Base-by-base conservation (phyloP, 1,140 invertebrate genomes). In the Tetramorium simillimum region DNA sequence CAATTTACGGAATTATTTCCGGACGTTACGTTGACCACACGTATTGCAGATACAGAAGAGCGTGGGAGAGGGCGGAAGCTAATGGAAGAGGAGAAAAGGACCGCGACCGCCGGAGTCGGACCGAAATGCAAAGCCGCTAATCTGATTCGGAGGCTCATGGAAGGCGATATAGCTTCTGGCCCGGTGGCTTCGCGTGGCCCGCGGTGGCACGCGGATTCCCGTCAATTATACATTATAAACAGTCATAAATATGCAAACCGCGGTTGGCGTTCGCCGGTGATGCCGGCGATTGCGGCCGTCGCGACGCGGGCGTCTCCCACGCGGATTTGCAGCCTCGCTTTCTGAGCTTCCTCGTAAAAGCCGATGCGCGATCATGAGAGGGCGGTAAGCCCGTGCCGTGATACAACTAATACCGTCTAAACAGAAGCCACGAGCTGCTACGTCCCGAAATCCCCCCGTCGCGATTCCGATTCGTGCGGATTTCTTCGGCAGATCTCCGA, bases 191-290 rank as follows among this genome's bases (percentile, higher is more conserved):
- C 81, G 56, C 37, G 21, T n/a, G 63, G 77, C 80, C 70, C 33
- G 58, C 69, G 75, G 85, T 78, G 87, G 72, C 87, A 86, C 85
- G 89, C 78, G 90, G 86, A 91, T 91, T 92, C 89, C 85, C 91
- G 91, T 92, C 91, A 92, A 92, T 92, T 92, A 92, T 92, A 92
- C 91, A 92, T 92, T 92, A 92, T 92, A 92, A 92, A 92, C 91
- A 92, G 91, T 92, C 89, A 92, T 92, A 92, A 92, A 89, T 92
- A 92, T 92, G 91, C 91, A 92, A 90, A 92, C 16, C 37, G 56
- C 12, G 53, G 65, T 43, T 43, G 43, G 40, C 49, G 67, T 58
- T 53, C 49, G 51, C 46, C 24, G 81, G 40, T 40, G 37, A 80
- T 73, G 65, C 58, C 58, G 86, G 88, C 88, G 86, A 85, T 77